Evolutionary conservation across 2,888 invertebrate genomes (phyloP).

Genomic region (Drosophila aldrichi): DNA sequence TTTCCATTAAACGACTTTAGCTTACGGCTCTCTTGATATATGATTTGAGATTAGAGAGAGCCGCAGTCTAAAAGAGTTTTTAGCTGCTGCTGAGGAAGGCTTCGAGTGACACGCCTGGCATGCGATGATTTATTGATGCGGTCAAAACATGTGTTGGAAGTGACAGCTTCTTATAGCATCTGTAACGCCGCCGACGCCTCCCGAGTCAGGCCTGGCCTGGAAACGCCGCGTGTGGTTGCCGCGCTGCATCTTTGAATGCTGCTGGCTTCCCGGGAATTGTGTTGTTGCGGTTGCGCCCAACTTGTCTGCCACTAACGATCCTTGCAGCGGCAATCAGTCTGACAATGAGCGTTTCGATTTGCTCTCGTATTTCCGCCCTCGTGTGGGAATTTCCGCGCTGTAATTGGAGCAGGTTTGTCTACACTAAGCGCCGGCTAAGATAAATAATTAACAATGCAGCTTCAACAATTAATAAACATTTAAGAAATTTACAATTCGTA

Average conservation of each 20-base stretch:
- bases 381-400: constrained; percentile 76
- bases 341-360: constrained; percentile 37
- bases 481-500: constrained; percentile 55
- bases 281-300: constrained; percentile 84
- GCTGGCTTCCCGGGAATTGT: constrained; percentile 74
- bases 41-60: constrained; percentile 1
- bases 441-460: constrained; percentile 71
- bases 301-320: constrained; percentile 83
- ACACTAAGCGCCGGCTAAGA: constrained; percentile 47
- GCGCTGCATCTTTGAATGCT: constrained; percentile 34
- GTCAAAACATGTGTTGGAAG: constrained; percentile 86
- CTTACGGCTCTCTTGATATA: background rate
- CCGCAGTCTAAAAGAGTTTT: background rate
- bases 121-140: constrained; percentile 85
- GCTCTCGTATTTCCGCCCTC: constrained; percentile 74
- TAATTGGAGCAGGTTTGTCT: constrained; percentile 73
- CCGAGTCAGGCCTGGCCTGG: constrained; percentile 6
- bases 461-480: constrained; percentile 78
- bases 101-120: constrained; percentile 67
- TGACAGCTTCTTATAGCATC: constrained; percentile 84
- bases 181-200: constrained; percentile 74
- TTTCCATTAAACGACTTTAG: background rate
- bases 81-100: background rate
- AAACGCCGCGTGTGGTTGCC: constrained; percentile 78
- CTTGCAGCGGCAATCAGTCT: constrained; percentile 81